These are phyloP conservation scores for Poecilia gillii DNA, from an alignment of 2,797 vertebrate genomes.

Conservation along the genomic window DNA sequence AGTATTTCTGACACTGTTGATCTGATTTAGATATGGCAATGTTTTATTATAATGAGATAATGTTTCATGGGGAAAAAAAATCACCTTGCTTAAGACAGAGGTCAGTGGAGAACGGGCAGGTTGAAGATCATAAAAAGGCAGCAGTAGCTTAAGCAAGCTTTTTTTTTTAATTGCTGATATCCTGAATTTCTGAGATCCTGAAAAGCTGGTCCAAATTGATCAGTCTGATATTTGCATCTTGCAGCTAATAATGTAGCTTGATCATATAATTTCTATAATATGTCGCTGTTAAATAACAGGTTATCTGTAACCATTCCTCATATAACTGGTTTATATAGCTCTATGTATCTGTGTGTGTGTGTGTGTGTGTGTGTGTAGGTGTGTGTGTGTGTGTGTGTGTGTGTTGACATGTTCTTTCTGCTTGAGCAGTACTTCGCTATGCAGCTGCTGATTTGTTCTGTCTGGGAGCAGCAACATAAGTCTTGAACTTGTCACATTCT, in stretches of 20 bases:
- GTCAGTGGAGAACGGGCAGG: background rate
- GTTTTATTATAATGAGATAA: background rate
- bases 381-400: background rate
- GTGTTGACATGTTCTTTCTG: slow-evolving; percentile 24
- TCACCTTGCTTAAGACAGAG: no score
- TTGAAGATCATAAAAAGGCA: background rate
- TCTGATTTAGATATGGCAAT: background rate
- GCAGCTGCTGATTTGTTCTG: slow-evolving; percentile 44
- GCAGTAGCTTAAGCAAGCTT: background rate
- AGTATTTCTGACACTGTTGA: background rate
- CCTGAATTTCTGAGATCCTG: background rate
- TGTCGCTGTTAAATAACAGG: background rate
- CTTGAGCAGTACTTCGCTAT: slow-evolving; percentile 35
- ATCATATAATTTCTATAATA: background rate
- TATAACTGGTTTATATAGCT: background rate
- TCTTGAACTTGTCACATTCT: slow-evolving; percentile 56
- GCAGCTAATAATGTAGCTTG: background rate
- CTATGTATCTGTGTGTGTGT: background rate
- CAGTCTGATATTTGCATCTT: background rate
- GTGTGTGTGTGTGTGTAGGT: background rate
- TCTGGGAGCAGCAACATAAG: slow-evolving; percentile 47
- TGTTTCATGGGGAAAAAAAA: background rate
- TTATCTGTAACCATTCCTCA: background rate
- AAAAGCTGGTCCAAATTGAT: background rate
- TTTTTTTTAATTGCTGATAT: no score